Evolutionary conservation across 1,140 invertebrate genomes (phyloP), one percentile per base, ranked within the genome.

Genomic region (Bathynomus jamesi): DNA sequence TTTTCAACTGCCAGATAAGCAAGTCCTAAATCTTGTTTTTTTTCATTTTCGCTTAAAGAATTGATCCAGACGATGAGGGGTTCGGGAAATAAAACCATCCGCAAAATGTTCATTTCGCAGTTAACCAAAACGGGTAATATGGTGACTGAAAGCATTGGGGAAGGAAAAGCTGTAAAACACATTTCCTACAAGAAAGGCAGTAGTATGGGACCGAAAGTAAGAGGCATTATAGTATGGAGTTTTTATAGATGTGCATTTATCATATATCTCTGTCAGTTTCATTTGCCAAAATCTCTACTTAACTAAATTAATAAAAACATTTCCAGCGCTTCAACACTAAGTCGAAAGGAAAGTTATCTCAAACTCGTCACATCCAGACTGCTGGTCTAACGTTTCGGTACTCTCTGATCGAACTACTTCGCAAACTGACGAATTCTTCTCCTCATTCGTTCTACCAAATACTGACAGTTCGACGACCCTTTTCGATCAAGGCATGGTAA

Each of bases 121-220:
- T 81, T 96, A 17, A 91, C 92, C n/a, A 91, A 90, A 82, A 90
- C 90, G 61, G 92, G 92, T 0, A 92, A 91, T 78, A 82, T 93
- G 7, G 90, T 84, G 0, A 80, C 83, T 5, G 69, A 78, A 11
- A n/a, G n/a, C n/a, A 65, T 67, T 28, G 61, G 30, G 29, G 28
- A 17, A n/a, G n/a, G 17, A 40, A 40, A 40, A 8, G 28, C n/a
- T n/a, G n/a, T n/a, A n/a, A n/a, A 28, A 29, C 31, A 17, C 21
- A 2, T 28, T 10, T 17, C 29, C 27, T 60, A 10, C 25, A 27
- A 10, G 8, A n/a, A n/a, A n/a, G n/a, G 24, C 1, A 28, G 21
- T 13, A 72, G 70, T 53, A 72, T 67, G 28, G 69, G 28, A 11
- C 40, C 68, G 3, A 74, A 61, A 61, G 68, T 69, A 70, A 30